Percentiles rank a stretch among this genome's conserved stretches.
Conservation (phyloP, 2,113 vertebrate genomes). For the Lophura nycthemera region DNA sequence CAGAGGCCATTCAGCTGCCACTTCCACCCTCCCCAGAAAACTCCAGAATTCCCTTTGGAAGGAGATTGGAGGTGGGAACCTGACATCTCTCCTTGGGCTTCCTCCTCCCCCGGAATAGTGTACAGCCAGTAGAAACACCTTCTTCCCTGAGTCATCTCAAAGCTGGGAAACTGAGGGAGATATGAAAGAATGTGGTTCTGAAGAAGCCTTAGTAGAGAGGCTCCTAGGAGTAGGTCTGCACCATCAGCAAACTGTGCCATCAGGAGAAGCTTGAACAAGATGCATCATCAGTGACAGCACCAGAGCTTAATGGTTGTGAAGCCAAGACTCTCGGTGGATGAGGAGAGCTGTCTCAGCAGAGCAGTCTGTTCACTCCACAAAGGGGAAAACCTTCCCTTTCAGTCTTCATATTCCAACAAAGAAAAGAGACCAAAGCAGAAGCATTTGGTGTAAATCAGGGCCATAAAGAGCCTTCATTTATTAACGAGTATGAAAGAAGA, state of each 20-base stretch:
- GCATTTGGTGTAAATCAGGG: background rate
- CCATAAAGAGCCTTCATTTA: background rate
- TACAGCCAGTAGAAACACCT: background rate
- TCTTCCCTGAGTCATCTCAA: background rate
- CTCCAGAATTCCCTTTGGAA: background rate
- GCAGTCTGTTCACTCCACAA: background rate
- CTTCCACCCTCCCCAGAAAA: background rate
- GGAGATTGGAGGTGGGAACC: background rate
- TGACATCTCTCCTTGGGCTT: background rate
- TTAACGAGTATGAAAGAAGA: background rate
- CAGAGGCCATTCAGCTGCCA: background rate
- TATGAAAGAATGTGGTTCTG: background rate
- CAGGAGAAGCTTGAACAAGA: background rate
- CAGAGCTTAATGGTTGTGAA: background rate
- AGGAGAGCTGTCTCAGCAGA: background rate
- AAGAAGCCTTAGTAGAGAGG: background rate
- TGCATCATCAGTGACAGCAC: background rate
- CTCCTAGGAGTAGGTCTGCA: background rate
- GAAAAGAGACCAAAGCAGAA: background rate
- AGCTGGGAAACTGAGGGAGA: rapidly evolving
- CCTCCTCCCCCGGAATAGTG: background rate
- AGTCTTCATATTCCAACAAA: background rate
- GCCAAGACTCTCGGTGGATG: background rate
- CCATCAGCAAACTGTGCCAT: too few species aligned
- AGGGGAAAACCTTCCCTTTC: background rate